These are phyloP conservation scores for Ovibos moschatus DNA, from an alignment of 2,113 vertebrate genomes.

Conservation along the genomic window DNA sequence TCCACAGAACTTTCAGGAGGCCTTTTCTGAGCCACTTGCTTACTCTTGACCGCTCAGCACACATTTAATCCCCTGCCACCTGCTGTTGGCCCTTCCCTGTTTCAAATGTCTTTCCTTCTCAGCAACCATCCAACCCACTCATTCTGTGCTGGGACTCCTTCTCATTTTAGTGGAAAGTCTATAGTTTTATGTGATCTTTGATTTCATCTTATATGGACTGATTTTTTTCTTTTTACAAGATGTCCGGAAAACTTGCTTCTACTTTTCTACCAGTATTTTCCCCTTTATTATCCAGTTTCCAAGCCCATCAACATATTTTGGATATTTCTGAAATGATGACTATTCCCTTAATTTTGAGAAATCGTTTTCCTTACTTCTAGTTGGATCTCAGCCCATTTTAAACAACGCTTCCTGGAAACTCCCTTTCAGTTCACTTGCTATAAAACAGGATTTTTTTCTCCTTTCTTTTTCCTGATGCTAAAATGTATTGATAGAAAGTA, in stretches of 20 bases:
- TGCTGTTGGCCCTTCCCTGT: not conserved
- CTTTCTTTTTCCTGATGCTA: not conserved
- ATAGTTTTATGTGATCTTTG: not conserved
- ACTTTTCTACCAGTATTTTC: not conserved
- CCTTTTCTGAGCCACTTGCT: not conserved
- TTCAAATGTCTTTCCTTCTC: not conserved
- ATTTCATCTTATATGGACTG: not conserved
- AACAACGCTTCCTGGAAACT: not conserved
- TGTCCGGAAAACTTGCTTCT: not conserved
- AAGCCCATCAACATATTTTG: not conserved
- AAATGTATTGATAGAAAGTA: not conserved
- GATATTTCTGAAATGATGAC: not conserved
- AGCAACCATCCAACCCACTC: not conserved
- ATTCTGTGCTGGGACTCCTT: not conserved
- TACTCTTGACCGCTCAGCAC: rapidly evolving
- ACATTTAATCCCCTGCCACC: not conserved
- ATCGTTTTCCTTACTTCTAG: not conserved
- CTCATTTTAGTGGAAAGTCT: not conserved
- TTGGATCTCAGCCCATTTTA: not conserved
- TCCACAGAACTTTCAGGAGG: not conserved
- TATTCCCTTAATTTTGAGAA: not conserved
- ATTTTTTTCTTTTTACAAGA: not conserved
- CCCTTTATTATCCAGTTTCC: not conserved
- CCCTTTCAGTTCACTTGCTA: not conserved
- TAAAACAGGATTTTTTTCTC: not conserved